phyloP scores from a whole-genome alignment of 2,888 invertebrate species.

The Pyrochroa serraticornis region DNA sequence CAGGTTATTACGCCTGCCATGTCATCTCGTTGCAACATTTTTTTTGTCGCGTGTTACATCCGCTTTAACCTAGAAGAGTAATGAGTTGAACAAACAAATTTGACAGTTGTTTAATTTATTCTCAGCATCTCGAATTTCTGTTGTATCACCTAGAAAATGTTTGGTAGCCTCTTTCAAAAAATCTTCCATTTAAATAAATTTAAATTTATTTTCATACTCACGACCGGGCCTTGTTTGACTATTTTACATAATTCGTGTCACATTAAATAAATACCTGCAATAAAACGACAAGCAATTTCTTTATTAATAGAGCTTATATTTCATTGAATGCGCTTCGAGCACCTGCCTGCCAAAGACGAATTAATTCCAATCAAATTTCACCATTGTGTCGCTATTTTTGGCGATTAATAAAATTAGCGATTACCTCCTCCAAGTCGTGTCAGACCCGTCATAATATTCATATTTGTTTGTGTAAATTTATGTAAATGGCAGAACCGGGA shows the following conservation, averaged over 20 bases:
- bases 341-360: neutral
- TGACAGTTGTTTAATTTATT: no score
- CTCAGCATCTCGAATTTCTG: no score
- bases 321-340: neutral
- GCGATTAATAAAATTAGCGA: conserved; percentile 17
- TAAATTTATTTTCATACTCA: neutral
- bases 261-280: conserved; percentile 6
- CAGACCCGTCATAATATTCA: conserved; percentile 20
- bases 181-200: neutral
- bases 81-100: no score
- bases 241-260: conserved; percentile 16
- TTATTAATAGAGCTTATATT: conserved; percentile 1
- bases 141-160: no score
- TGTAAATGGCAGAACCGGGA: conserved; percentile 16
- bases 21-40: conserved; percentile 6
- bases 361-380: conserved; percentile 6
- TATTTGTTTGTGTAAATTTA: conserved; percentile 27
- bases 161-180: no score
- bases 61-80: no score
- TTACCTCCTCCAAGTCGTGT: conserved; percentile 8
- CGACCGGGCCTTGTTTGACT: neutral
- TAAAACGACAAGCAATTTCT: conserved; percentile 1
- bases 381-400: neutral
- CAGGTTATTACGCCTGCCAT: conserved; percentile 14
- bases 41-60: no score